Conservation (phyloP, 2,113 vertebrate genomes). For the Colius striatus region DNA sequence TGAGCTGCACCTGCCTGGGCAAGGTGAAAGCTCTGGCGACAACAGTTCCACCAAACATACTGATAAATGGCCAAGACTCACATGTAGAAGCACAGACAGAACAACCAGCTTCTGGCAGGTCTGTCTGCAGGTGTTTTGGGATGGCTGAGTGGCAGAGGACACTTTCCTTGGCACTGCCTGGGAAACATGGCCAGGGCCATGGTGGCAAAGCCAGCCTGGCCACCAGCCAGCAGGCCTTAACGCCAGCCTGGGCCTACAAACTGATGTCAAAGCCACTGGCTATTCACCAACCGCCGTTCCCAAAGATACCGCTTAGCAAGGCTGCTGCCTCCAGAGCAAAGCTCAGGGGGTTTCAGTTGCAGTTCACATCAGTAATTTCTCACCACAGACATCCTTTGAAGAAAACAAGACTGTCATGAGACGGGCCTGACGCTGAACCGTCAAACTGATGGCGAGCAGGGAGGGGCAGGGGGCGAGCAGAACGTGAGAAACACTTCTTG, state of each 20-base stretch:
- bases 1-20: not conserved
- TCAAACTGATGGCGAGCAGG: not conserved
- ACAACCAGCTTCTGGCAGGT: not conserved
- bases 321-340: not conserved
- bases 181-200: not conserved
- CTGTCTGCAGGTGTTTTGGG: not conserved
- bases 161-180: not conserved
- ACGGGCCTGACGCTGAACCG: not conserved
- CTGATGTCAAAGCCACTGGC: not conserved
- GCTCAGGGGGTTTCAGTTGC: not conserved
- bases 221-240: not conserved
- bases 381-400: not conserved
- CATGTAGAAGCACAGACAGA: rapidly evolving
- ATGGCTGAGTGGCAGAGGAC: not conserved
- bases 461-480: rapidly evolving
- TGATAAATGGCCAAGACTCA: rapidly evolving
- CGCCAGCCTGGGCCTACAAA: not conserved
- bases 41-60: rapidly evolving
- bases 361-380: not conserved
- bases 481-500: not conserved
- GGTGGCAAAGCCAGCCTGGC: not conserved
- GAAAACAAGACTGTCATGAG: not conserved
- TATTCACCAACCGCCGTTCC: not conserved
- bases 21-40: not conserved
- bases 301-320: not conserved